phyloP scores from a whole-genome alignment of 2,797 vertebrate genomes.

The Sylvia borin region DNA sequence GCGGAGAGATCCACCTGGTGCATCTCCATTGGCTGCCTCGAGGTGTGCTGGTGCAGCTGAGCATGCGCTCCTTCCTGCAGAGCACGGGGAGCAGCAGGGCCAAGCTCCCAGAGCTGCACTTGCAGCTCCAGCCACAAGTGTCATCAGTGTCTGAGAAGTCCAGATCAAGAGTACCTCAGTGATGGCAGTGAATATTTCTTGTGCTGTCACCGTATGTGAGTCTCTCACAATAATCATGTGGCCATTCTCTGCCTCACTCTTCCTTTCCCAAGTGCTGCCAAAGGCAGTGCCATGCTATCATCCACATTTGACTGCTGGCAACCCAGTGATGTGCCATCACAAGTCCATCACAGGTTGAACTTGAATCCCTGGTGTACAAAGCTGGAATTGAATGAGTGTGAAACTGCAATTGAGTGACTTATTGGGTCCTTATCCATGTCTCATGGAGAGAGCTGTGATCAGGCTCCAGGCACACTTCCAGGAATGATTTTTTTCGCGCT shows the following conservation, averaged over 20 bases:
- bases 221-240: background rate
- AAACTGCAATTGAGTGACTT: background rate
- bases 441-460: background rate
- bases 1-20: background rate
- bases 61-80: background rate
- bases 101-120: background rate
- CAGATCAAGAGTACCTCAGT: background rate
- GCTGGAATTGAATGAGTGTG: background rate
- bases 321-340: background rate
- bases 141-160: background rate
- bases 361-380: background rate
- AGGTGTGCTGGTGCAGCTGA: background rate
- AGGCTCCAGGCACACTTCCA: background rate
- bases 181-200: background rate
- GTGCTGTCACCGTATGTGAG: background rate
- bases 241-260: background rate
- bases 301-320: accelerated
- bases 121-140: background rate
- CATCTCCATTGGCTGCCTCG: background rate
- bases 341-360: background rate
- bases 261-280: background rate
- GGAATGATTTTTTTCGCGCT: background rate
- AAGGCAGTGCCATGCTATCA: background rate
- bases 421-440: background rate
- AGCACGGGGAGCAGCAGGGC: background rate